Base-by-base conservation (phyloP, 2,797 vertebrate species). In the Hirundo rustica region DNA sequence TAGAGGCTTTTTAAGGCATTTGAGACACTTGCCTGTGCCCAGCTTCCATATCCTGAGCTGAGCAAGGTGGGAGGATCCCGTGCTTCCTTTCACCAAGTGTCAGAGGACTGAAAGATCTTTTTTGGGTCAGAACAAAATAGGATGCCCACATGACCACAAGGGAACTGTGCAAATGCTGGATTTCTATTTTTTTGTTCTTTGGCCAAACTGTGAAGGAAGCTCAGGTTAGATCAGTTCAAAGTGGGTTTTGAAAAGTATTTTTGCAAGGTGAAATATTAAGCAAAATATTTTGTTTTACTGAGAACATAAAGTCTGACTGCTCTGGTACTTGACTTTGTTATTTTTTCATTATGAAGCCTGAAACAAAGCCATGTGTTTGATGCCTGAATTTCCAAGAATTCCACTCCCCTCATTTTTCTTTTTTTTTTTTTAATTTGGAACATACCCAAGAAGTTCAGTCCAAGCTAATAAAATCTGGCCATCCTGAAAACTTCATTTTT, bases 341-440 rank as follows among this genome's bases (percentile, higher is more conserved):
- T 93, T 93, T 78, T 95, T 95, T 95, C 74, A 79, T 95, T 88
- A 94, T 4, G 19, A 79, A 92, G 30, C 76, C 85, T 95, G 93
- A 95, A 94, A 92, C 77, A 89, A 94, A 91, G 84, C 88, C 88
- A 82, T 67, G 7, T 55, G 64, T 88, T 89, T 94, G 44, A 73
- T 95, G 88, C 45, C 77, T 89, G 80, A 94, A 87, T 93, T 95
- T 95, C 94, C 80, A 95, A 68, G 76, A 95, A 93, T 84, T 94
- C 71, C 34, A 67, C 64, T 76, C 66, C 44, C 14, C 12, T 36
- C 4, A 0, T 58, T 34, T 60, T 17, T 20, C 1, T 32, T 34
- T 53, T 91, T 73, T 85, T 77, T 53, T 83, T 78, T 57, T 26
- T 1, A 4, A 47, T 88, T 94, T 95, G 93, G 93, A 87, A 38